A percentile compares a stretch with the other conserved stretches of the same genome.
Conservation (phyloP, 2,113 vertebrate species). For the Corythaeola cristata region DNA sequence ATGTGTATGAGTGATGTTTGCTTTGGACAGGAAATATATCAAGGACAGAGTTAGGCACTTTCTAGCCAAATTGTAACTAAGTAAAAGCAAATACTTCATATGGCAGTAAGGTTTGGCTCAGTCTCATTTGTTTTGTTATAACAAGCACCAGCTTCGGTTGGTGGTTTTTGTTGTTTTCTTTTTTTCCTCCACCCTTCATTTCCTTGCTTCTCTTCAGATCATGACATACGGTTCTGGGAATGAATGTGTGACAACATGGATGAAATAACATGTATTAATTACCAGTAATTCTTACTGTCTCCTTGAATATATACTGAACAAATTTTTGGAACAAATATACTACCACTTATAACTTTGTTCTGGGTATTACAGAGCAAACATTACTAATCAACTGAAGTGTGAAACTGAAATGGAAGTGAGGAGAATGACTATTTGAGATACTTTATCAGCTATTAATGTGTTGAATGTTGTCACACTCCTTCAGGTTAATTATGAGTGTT, state of each 20-base stretch:
- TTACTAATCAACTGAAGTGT: neutral
- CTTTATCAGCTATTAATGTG: neutral
- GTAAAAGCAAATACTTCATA: constrained; percentile 1
- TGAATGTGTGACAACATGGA: neutral
- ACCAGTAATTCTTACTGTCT: neutral
- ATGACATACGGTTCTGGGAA: neutral
- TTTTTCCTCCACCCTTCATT: neutral
- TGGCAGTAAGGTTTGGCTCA: neutral
- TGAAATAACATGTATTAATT: neutral
- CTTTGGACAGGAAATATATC: neutral
- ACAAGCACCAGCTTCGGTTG: neutral
- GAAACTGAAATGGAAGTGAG: neutral
- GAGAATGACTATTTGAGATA: neutral
- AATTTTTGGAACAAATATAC: neutral
- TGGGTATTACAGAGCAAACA: neutral
- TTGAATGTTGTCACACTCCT: neutral
- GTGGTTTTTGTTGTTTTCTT: neutral
- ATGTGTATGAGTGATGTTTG: neutral
- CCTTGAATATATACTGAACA: neutral
- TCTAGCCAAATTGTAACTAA: neutral
- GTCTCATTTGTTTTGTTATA: constrained; percentile 7
- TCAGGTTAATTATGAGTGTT: neutral
- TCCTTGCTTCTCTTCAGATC: neutral
- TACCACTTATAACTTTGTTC: neutral
- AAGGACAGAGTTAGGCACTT: neutral